Conservation (phyloP, 2,888 invertebrate genomes). For the Coelinius sp. region DNA sequence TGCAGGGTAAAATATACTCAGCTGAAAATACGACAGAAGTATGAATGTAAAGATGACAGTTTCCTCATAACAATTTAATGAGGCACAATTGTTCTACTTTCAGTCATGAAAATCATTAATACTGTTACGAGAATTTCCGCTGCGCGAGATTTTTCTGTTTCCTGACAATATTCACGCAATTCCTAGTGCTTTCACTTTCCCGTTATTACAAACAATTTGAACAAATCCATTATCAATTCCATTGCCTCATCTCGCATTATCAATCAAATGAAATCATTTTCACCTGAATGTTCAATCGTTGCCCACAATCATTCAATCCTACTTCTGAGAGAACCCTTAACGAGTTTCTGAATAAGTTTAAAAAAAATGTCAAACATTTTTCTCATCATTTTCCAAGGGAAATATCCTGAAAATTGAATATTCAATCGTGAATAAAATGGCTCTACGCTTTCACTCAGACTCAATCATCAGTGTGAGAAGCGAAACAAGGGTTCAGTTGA, state of each 20-base stretch:
- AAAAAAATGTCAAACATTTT: background rate
- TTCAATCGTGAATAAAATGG: background rate
- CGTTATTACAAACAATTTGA: conserved; percentile 1
- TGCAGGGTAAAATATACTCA: conserved; percentile 81
- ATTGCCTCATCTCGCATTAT: background rate
- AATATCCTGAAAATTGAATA: background rate
- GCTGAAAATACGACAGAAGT: conserved; percentile 71
- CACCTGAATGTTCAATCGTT: background rate
- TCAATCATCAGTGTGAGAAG: background rate
- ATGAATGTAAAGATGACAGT: conserved; percentile 7
- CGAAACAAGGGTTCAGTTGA: background rate
- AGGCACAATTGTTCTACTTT: conserved; percentile 8
- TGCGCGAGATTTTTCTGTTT: conserved; percentile 42
- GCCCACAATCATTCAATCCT: background rate
- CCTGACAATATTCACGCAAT: conserved; percentile 45
- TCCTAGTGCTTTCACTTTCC: conserved; percentile 46
- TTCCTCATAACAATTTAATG: conserved; percentile 20
- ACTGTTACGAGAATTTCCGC: conserved; percentile 37
- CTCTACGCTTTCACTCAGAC: background rate
- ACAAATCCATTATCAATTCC: background rate
- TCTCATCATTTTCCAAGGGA: background rate
- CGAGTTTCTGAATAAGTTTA: background rate
- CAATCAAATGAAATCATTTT: background rate
- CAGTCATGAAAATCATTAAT: conserved; percentile 24
- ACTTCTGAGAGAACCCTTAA: background rate